Base-by-base conservation (phyloP, 1,140 invertebrate genomes). In the Pteromalus puparum region DNA sequence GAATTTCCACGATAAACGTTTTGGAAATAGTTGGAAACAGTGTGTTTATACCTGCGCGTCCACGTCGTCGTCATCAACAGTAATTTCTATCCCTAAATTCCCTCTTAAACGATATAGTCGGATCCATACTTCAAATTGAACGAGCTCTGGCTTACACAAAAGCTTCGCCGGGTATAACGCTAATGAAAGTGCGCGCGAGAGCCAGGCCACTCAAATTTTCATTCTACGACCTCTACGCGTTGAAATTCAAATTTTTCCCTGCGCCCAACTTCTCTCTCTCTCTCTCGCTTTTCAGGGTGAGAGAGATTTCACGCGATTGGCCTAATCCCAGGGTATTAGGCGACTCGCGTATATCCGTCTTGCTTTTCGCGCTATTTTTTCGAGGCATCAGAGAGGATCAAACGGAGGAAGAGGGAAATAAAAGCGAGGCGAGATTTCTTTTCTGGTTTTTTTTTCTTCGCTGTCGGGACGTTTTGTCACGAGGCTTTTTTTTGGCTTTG, bases 161-260 rank as follows among this genome's bases (percentile, higher is more conserved):
- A 61, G 53, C 53, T 61, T 61, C 53, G 53, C 53, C 53, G 53
- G 21, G 46, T 18, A 48, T 48, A 48, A 48, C 46, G 46, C 53
- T 61, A 61, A 61, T 61, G 68, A 28, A 70, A 30, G 73, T 75
- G 34, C 30, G 38, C 73, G 10, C 15, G 30, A n/a, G n/a, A n/a
- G n/a, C n/a, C 26, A 15, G 30, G 0, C 28, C n/a, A 15, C 38
- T 75, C 73, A 42, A 38, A n/a, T 46, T 75, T 46, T 75, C 34
- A 42, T 46, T n/a, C 15, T 42, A 12, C 34, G 30, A 30, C 73
- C 73, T 42, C 34, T 21, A 3, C 34, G 73, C 38, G 38, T 46
- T 75, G 73, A 53, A 77, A 77, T 77, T 77, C 75, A 77, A 77
- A 77, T 77, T 77, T 77, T 77, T 77, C 10, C 7, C 24, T 21